These are phyloP conservation scores for Ellobius talpinus DNA, from an alignment of 2,113 vertebrate species.

Conservation along the genomic window DNA sequence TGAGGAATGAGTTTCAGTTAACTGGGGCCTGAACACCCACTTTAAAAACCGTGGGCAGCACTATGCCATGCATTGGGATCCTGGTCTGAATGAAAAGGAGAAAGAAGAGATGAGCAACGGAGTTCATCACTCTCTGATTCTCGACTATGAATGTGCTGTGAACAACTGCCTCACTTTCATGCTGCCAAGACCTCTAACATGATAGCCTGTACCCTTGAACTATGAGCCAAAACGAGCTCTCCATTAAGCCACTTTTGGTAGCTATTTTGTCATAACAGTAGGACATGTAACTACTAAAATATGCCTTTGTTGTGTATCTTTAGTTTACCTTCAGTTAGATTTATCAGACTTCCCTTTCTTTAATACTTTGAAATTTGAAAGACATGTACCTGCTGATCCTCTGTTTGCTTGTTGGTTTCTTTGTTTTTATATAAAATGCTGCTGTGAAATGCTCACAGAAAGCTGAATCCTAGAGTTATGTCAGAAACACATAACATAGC, in stretches of 20 bases:
- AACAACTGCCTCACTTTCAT: neutral
- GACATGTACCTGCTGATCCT: neutral
- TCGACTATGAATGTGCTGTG: too few relatives aligned
- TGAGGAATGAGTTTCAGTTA: neutral
- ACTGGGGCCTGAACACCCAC: neutral
- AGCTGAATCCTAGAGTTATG: neutral
- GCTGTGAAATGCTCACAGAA: neutral
- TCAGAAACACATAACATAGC: neutral
- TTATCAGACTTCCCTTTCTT: neutral
- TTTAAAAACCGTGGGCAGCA: too few relatives aligned
- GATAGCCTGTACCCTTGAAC: too few relatives aligned
- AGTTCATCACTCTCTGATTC: neutral
- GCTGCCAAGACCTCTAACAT: neutral
- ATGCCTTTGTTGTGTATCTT: neutral
- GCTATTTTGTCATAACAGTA: neutral
- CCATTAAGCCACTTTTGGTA: neutral
- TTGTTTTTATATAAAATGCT: neutral
- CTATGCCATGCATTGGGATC: neutral
- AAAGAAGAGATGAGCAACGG: neutral
- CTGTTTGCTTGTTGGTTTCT: neutral
- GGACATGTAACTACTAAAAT: neutral
- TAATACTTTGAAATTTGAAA: neutral
- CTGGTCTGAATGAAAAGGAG: neutral
- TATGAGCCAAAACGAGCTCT: neutral
- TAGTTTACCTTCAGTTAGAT: neutral